phyloP scores from a whole-genome alignment of 2,888 invertebrate species.

The Tillus elongatus region DNA sequence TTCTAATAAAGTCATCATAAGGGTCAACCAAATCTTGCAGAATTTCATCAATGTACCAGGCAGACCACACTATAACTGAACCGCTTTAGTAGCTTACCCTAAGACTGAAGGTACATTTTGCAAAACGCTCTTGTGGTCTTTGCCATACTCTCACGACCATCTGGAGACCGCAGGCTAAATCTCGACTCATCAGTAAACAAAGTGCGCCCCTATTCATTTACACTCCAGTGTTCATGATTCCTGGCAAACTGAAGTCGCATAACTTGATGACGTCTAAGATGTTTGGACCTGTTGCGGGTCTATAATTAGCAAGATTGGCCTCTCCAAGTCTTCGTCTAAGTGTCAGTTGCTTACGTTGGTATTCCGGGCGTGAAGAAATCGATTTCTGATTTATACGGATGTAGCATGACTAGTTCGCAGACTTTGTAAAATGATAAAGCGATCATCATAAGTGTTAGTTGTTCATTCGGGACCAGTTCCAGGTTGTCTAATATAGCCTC shows the following conservation, averaged over 20 bases:
- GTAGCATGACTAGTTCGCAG: no score
- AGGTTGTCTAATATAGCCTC: no score
- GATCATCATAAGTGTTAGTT: no score
- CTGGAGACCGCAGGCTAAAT: slow-evolving; percentile 4
- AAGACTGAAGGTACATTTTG: slow-evolving; percentile 4
- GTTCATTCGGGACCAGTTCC: no score
- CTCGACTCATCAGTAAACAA: slow-evolving; percentile 9
- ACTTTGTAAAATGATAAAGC: no score
- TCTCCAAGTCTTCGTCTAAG: slow-evolving; percentile 12
- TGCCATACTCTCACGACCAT: slow-evolving; percentile 4
- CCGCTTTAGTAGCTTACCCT: neutral
- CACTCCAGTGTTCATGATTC: slow-evolving; percentile 5
- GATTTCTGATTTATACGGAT: slow-evolving; percentile 8
- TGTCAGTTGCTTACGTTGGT: slow-evolving; percentile 8
- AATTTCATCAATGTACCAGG: no score
- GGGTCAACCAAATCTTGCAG: no score
- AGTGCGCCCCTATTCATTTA: slow-evolving; percentile 4
- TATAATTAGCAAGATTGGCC: slow-evolving; percentile 6
- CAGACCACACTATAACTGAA: slow-evolving; percentile 3
- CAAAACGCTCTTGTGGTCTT: slow-evolving; percentile 3
- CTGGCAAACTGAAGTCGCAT: slow-evolving; percentile 5
- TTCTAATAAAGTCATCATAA: no score
- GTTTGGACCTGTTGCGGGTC: slow-evolving; percentile 5
- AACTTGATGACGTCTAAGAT: neutral
- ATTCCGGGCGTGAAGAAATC: slow-evolving; percentile 11